Percentiles rank a stretch among this genome's conserved stretches.
These are phyloP conservation scores for Sarcophilus harrisii DNA, from an alignment of 2,797 vertebrate genomes.

Conservation along the genomic window DNA sequence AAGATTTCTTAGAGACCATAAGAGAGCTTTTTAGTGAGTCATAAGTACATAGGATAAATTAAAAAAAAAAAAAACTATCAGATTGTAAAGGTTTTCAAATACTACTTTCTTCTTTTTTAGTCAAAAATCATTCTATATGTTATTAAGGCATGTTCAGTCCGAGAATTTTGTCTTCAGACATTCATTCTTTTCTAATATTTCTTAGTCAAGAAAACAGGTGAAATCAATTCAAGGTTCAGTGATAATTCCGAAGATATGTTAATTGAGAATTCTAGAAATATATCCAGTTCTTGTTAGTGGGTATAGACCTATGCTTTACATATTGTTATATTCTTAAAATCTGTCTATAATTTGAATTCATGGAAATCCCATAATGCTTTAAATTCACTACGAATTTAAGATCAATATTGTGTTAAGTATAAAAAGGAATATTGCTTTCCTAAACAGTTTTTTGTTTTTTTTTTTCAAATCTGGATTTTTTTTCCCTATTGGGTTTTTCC, in stretches of 20 bases:
- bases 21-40: slow-evolving; percentile 30
- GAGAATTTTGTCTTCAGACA: slow-evolving; percentile 26
- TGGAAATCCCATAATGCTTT: not conserved
- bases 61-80: not conserved
- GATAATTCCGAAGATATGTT: not conserved
- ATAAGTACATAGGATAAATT: slow-evolving; percentile 3
- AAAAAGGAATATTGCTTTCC: not conserved
- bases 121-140: slow-evolving; percentile 36
- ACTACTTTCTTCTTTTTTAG: slow-evolving; percentile 28
- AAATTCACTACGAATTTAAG: not conserved
- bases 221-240: slow-evolving; percentile 7
- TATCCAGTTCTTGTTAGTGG: not conserved
- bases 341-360: not conserved
- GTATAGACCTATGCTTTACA: not conserved
- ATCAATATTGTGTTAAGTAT: slow-evolving; percentile 10
- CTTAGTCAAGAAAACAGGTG: slow-evolving; percentile 35
- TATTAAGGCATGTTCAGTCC: slow-evolving; percentile 37
- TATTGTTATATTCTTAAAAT: not conserved
- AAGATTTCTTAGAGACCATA: not conserved
- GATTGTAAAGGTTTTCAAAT: not conserved
- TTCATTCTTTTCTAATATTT: slow-evolving; percentile 40
- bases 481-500: slow-evolving; percentile 30
- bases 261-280: not conserved
- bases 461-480: slow-evolving; percentile 1
- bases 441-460: not conserved